phyloP scores from a whole-genome alignment of 2,888 invertebrate species.

The Tridacna crocea region DNA sequence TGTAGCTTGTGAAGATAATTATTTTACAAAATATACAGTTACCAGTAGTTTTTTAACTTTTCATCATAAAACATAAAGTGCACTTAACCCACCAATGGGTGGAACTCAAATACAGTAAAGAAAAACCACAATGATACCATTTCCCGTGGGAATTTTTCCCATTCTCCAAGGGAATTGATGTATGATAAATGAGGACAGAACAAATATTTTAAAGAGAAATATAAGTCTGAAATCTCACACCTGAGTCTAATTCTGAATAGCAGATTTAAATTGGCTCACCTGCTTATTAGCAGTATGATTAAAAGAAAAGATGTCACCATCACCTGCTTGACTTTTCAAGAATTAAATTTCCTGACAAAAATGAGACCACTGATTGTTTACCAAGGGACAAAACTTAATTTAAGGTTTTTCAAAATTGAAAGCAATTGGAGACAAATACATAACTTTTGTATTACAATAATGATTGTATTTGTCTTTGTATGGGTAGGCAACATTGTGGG shows the following conservation, averaged over 20 bases:
- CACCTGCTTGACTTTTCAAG: background rate
- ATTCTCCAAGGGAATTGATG: background rate
- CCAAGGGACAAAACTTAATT: too few relatives aligned
- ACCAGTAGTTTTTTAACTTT: too few relatives aligned
- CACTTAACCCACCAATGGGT: background rate
- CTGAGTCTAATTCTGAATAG: background rate
- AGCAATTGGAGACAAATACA: background rate
- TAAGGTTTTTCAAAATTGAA: background rate
- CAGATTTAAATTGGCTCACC: background rate
- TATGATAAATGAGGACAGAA: background rate
- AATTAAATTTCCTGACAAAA: background rate
- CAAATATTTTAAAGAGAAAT: background rate
- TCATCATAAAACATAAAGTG: background rate
- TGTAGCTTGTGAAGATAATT: too few relatives aligned
- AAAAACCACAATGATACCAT: too few relatives aligned
- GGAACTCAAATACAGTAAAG: too few relatives aligned
- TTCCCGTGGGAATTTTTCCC: background rate
- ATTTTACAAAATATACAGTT: too few relatives aligned
- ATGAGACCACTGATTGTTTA: too few relatives aligned
- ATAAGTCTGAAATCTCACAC: background rate
- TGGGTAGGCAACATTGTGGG: slow-evolving; percentile 5
- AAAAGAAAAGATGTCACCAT: background rate
- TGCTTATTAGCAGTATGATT: too few relatives aligned
- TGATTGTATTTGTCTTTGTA: too few relatives aligned
- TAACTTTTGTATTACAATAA: too few relatives aligned